A percentile compares a stretch with the other conserved stretches of the same genome.
Evolutionary conservation across 2,888 invertebrate genomes (phyloP).

Genomic region (Taenaris catops): DNA sequence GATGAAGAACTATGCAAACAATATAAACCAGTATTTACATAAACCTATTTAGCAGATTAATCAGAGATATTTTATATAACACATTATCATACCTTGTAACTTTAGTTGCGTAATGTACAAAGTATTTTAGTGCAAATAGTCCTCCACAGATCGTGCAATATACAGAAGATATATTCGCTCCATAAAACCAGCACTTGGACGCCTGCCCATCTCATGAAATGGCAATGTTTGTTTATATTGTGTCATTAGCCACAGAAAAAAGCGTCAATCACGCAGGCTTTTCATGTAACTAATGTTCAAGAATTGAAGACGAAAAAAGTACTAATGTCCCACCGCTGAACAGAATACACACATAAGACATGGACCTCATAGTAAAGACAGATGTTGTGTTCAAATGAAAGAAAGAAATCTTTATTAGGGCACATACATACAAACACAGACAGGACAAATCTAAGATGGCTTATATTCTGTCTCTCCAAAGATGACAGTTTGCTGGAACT

Average conservation of each 20-base stretch:
- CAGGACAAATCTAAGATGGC: no score
- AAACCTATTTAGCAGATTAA: constrained; percentile 13
- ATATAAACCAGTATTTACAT: no score
- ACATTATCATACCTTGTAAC: constrained; percentile 4
- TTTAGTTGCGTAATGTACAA: constrained; percentile 8
- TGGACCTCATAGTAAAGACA: no score
- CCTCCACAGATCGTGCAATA: constrained; percentile 13
- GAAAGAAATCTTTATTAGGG: no score
- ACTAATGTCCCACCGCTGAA: no score
- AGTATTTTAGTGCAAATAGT: constrained; percentile 12
- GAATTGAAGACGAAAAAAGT: background rate
- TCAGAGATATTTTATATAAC: constrained; percentile 11
- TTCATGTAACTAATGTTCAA: background rate
- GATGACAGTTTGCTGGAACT: no score
- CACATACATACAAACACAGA: no score
- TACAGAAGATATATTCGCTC: constrained; percentile 19
- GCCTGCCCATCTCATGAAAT: constrained; percentile 36
- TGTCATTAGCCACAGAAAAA: constrained; percentile 16
- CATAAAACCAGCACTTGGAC: constrained; percentile 42
- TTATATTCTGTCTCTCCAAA: no score
- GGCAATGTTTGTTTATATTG: constrained; percentile 28
- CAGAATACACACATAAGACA: no score
- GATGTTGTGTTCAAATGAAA: no score
- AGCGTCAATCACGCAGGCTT: constrained; percentile 10
- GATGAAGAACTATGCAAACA: no score